Conservation (phyloP, 2,888 invertebrate genomes). For the Taenaris catops region DNA sequence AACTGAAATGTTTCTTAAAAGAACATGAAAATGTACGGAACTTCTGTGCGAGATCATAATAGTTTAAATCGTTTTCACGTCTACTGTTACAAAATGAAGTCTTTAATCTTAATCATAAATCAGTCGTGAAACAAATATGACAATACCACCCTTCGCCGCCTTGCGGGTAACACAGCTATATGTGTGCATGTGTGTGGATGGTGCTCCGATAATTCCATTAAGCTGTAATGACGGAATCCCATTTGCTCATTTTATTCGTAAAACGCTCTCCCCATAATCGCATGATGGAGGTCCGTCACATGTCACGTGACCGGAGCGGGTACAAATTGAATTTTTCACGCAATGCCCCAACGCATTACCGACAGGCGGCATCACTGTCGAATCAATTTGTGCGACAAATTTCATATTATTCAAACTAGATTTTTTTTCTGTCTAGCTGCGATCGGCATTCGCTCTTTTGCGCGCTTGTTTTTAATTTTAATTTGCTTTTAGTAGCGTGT, state of each 20-base stretch:
- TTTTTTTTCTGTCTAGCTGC: too few relatives aligned
- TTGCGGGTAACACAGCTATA: too few relatives aligned
- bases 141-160: too few relatives aligned
- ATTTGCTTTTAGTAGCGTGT: too few relatives aligned
- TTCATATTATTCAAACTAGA: conserved; percentile 38
- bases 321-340: conserved; percentile 50
- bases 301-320: conserved; percentile 32
- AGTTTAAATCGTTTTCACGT: neutral
- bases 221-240: conserved; percentile 19
- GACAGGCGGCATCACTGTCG: conserved; percentile 33
- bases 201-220: conserved; percentile 10
- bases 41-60: too few relatives aligned
- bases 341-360: conserved; percentile 32
- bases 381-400: conserved; percentile 45
- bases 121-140: conserved; percentile 57
- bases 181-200: too few relatives aligned
- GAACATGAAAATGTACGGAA: too few relatives aligned
- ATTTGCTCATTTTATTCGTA: conserved; percentile 14
- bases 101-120: conserved; percentile 39
- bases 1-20: too few relatives aligned
- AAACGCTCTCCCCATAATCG: conserved; percentile 26
- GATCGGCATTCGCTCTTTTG: too few relatives aligned
- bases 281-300: conserved; percentile 22
- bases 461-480: too few relatives aligned
- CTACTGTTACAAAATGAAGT: neutral